Evolutionary conservation across 2,888 invertebrate species (phyloP), one percentile per base, ranked within the genome.

Genomic region (Mythimna albipuncta): DNA sequence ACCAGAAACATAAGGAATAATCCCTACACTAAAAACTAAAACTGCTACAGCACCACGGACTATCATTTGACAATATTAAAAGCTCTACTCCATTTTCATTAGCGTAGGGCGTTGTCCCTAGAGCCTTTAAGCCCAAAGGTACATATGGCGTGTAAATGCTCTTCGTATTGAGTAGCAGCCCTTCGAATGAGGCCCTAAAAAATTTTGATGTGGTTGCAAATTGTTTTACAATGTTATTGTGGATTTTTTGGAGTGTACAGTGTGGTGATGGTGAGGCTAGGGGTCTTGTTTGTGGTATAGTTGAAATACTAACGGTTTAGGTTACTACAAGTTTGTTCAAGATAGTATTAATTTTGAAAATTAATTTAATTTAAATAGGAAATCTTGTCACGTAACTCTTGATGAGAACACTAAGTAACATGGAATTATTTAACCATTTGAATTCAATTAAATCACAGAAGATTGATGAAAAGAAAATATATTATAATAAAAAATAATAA

Each of bases 71-170:
- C 81, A 72, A 79, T 83, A 84, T 86, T 78, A 82, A 83, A 87
- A 85, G 82, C 89, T 84, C 84, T 85, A 83, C 89, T 89, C 88
- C 88, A 83, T 85, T 91, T 92, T 92, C 93, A 93, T 93, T 92
- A 93, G 92, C 89, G 87, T 88, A 87, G 92, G 90, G 90, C 81
- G 83, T 72, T 81, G 78, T 94, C 95, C 93, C 92, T 74, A 83
- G 93, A 91, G 92, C 85, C 76, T 88, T 91, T 92, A 91, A 91
- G 91, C 94, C 91, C 93, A 88, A 90, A 90, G 87, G 93, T 95
- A 92, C 96, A 96, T 96, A 96, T 96, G 96, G 96, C 96, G 93
- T 92, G 87, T 96, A 96, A 96, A 96, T 94, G 94, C 89, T 89
- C 90, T 91, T 95, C 94, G 94, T 93, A 95, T 95, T 92, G 92